Percentiles rank a stretch among this genome's conserved stretches.
These are phyloP conservation scores for Urocolius indicus DNA, from an alignment of 2,113 vertebrate species.

Conservation along the genomic window DNA sequence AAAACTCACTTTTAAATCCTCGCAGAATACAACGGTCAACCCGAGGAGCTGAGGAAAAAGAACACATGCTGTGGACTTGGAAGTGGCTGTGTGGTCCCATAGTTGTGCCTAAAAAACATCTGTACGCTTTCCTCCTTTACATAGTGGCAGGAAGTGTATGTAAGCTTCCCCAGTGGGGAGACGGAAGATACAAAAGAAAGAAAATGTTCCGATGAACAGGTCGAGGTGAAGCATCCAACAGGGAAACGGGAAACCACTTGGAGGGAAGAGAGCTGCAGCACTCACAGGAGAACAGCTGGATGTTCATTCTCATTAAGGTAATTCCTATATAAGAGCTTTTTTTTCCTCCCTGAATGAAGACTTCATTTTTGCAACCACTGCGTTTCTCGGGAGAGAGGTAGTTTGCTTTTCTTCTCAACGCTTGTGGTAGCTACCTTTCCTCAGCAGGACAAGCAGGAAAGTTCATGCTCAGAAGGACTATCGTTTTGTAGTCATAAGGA, in stretches of 20 bases:
- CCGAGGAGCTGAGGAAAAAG: background rate
- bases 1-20: background rate
- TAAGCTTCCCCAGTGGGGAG: background rate
- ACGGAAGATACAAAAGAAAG: background rate
- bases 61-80: accelerated
- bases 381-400: background rate
- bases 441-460: background rate
- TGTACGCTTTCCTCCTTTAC: background rate
- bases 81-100: background rate
- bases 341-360: background rate
- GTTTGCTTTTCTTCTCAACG: background rate
- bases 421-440: background rate
- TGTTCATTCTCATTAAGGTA: background rate
- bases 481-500: background rate
- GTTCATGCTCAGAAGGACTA: background rate
- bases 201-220: background rate
- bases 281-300: background rate
- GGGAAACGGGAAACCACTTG: background rate
- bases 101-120: background rate
- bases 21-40: background rate
- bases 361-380: background rate
- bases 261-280: background rate
- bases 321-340: background rate
- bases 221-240: background rate
- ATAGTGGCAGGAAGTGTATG: background rate